Evolutionary conservation across 1,140 invertebrate species (phyloP), one percentile per base, ranked within the genome.

Genomic region (Macrosteles quadrilineatus): DNA sequence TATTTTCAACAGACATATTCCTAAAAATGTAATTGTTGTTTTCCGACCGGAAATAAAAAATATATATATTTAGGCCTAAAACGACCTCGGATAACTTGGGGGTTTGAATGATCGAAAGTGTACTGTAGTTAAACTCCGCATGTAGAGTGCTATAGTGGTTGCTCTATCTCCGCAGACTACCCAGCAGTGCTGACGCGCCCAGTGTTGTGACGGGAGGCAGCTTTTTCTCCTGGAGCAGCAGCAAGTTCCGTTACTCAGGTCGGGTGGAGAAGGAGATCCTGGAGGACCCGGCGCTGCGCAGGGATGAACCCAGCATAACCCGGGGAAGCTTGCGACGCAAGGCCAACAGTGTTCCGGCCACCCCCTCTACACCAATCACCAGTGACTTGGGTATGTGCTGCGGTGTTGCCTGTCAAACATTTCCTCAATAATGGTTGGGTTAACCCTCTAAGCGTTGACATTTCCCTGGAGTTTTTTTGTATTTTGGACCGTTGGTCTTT

Each of bases 161-260:
- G n/a, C n/a, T n/a, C n/a, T n/a, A n/a, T n/a, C n/a, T n/a, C n/a
- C 78, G 62, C 81, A 96, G 94, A 64, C 87, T 96, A 77, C 88
- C 91, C 40, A 92, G 91, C 74, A 94, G 93, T 71, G 89, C 90
- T 55, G 92, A 97, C 80, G 92, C 93, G 45, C 90, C 90, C 27
- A 87, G 88, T 71, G 90, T 97, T 9, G 91, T 95, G 71, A 93
- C 93, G 23, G 94, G 95, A 27, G 95, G 95, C n/a, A 92, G 93
- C 12, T 87, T 98, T 73, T 98, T 98, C 83, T 95, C 93, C 0
- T 92, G 93, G 87, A 94, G 94, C 25, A 94, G 94, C 19, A 96
- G 94, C 45, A 96, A 95, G 81, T 97, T 98, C 80, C 91, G 94
- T 74, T 95, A 93, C 81, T 91, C 91, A 63, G 95, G 95, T 1